phyloP scores from a whole-genome alignment of 1,140 invertebrate genomes.

The Scaptomyza graminum region DNA sequence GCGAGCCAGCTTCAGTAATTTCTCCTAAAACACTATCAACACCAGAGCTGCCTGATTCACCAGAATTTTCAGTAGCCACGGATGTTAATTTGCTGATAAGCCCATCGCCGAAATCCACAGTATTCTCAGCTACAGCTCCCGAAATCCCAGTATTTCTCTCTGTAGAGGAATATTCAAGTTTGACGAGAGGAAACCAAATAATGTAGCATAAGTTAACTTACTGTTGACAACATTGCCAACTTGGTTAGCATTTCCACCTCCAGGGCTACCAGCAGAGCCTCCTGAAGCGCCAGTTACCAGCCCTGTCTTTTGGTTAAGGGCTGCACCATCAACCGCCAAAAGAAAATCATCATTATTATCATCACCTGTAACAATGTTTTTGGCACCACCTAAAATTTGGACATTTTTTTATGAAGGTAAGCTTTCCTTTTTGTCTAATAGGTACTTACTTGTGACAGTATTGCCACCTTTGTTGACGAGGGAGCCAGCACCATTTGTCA shows the following conservation, averaged over 20 bases:
- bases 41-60: neutral
- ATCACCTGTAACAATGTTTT: neutral
- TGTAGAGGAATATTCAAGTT: no score
- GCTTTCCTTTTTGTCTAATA: no score
- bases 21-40: neutral
- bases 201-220: conserved; percentile 19
- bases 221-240: conserved; percentile 41
- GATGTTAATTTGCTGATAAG: neutral
- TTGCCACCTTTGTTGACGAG: conserved; percentile 7
- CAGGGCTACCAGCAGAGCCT: neutral
- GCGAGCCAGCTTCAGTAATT: neutral
- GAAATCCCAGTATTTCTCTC: neutral
- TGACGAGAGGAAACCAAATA: neutral
- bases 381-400: neutral
- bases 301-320: neutral
- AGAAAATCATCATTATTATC: neutral
- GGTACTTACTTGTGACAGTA: neutral
- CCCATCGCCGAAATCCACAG: neutral
- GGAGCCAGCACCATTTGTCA: no score
- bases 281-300: neutral
- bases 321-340: neutral
- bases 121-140: neutral
- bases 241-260: neutral
- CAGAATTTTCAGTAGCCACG: neutral
- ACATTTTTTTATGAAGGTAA: no score